A percentile compares a stretch with the other conserved stretches of the same genome.
Evolutionary conservation across 2,888 invertebrate species (phyloP).

Genomic region (Agriopis marginaria): DNA sequence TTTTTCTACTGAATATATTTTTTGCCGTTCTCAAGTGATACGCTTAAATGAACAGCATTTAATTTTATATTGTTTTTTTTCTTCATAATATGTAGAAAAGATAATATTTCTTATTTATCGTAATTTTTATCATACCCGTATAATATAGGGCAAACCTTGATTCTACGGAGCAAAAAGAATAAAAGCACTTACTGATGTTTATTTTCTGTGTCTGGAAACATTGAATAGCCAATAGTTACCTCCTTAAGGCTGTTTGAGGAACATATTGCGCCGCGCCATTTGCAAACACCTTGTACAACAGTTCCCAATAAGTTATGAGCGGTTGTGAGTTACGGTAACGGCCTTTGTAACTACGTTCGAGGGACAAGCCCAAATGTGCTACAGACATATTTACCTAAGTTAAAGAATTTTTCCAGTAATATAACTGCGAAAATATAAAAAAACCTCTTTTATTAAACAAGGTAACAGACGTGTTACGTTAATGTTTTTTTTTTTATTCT

Average conservation of each 20-base stretch:
- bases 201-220: constrained; percentile 38
- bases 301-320: constrained; percentile 67
- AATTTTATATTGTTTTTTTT: no score
- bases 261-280: constrained; percentile 68
- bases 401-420: background rate
- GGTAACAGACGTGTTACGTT: no score
- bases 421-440: no score
- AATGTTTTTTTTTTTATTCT: no score
- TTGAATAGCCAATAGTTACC: constrained; percentile 41
- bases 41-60: no score
- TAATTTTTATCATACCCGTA: no score
- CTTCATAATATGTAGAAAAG: no score
- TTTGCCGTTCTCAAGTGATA: no score
- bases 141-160: no score
- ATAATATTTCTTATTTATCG: no score
- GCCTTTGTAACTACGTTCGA: constrained; percentile 26
- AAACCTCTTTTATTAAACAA: no score
- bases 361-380: constrained; percentile 2
- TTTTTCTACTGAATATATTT: no score
- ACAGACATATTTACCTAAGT: background rate
- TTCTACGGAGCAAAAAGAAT: background rate
- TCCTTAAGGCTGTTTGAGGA: constrained; percentile 80
- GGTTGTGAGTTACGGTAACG: constrained; percentile 57
- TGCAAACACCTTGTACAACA: constrained; percentile 64
- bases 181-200: background rate